A percentile compares a stretch with the other conserved stretches of the same genome.
These are phyloP conservation scores for Brachyalestes nurse DNA, from an alignment of 2,797 vertebrate species.

Conservation along the genomic window DNA sequence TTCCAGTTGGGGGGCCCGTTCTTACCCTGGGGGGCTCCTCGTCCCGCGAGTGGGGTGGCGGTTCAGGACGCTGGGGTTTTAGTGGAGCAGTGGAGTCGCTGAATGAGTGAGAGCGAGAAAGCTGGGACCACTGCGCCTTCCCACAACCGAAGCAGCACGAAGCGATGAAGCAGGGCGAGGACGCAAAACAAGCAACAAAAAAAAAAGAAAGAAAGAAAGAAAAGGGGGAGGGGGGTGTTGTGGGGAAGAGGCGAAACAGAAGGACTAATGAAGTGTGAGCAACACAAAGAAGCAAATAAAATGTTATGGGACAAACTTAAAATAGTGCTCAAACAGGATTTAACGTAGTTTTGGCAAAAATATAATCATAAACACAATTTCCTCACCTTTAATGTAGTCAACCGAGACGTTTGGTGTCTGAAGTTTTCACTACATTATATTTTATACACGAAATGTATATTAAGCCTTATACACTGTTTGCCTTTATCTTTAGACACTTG, in stretches of 20 bases:
- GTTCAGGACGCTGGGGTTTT: slow-evolving; percentile 90
- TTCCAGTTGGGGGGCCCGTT: slow-evolving; percentile 15
- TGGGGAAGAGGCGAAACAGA: slow-evolving; percentile 12
- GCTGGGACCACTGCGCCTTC: slow-evolving; percentile 92
- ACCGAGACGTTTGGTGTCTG: too few species aligned
- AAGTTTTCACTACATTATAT: too few species aligned
- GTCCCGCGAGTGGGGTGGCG: slow-evolving; percentile 82
- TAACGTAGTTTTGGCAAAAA: too few species aligned
- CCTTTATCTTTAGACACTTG: too few species aligned
- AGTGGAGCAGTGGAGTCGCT: slow-evolving; percentile 89
- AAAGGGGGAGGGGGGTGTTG: not conserved
- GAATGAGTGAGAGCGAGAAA: slow-evolving; percentile 89
- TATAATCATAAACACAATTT: too few species aligned
- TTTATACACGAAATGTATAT: too few species aligned
- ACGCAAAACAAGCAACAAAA: slow-evolving; percentile 56
- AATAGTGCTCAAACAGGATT: too few species aligned
- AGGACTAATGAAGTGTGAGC: slow-evolving; percentile 11
- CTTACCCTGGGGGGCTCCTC: slow-evolving; percentile 76
- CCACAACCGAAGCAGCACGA: slow-evolving; percentile 54
- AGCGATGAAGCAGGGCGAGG: slow-evolving; percentile 11
- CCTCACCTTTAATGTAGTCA: too few species aligned
- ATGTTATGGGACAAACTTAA: not conserved
- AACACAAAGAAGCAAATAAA: not conserved
- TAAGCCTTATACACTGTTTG: too few species aligned
- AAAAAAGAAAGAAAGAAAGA: too few species aligned